These are phyloP conservation scores for Periparus ater DNA, from an alignment of 2,797 vertebrate species.

Conservation along the genomic window DNA sequence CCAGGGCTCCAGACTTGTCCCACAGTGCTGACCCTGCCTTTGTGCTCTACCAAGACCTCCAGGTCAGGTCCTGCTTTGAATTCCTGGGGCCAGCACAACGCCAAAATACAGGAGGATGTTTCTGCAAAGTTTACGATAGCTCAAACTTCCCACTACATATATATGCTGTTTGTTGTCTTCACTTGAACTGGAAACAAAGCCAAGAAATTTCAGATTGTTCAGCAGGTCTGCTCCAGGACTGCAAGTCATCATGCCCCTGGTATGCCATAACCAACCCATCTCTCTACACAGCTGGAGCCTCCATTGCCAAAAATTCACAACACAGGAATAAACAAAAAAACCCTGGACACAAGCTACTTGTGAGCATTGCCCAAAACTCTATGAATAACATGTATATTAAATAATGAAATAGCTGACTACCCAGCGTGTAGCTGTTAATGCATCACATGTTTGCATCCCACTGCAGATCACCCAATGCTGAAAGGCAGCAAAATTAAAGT, in stretches of 20 bases:
- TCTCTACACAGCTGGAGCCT: background rate
- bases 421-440: background rate
- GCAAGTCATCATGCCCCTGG: background rate
- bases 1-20: background rate
- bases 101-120: background rate
- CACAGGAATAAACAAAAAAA: background rate
- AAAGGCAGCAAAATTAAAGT: constrained; percentile 1
- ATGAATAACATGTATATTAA: background rate
- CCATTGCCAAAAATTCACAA: background rate
- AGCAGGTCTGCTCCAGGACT: background rate
- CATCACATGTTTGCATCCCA: background rate
- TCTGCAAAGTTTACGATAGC: background rate
- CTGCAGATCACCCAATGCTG: background rate
- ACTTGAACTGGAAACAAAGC: background rate
- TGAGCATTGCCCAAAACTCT: background rate
- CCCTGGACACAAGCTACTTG: background rate
- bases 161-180: background rate
- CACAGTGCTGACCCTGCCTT: background rate
- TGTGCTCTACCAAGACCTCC: background rate
- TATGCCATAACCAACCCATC: background rate
- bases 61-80: background rate
- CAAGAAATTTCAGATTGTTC: background rate
- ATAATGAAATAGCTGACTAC: background rate
- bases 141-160: background rate
- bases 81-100: background rate